Base-by-base conservation (phyloP, 2,113 vertebrate genomes). In the Hydrochoerus hydrochaeris region DNA sequence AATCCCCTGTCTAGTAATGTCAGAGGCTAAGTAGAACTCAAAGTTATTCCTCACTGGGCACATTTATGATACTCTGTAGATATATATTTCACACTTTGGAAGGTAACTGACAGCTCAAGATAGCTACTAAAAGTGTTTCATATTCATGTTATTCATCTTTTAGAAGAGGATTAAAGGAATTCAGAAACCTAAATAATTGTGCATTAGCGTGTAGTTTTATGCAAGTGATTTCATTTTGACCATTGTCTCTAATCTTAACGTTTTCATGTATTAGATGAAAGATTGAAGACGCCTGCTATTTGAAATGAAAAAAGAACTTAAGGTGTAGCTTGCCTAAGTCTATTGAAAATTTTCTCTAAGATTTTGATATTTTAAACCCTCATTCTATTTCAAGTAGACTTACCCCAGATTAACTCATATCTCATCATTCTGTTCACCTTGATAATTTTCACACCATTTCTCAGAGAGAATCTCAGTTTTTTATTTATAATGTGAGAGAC, bases 341-440 rank as follows among this genome's bases (percentile, higher is more conserved):
- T 86, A 17, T 63, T 73, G 63, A 93, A 49, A 95, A 85, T 5
- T 32, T 80, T 80, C 35, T 92, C 52, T 86, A 71, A 90, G 20
- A 7, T 67, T 89, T 86, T 75, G 52, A 84, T 58, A 83, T 84
- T 91, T 58, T 87, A 87, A 49, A 9, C 32, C 19, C 87, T 60
- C 17, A 12, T 96, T 67, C 73, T 93, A 54, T 82, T 95, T 93
- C 63, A 67, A 67, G 58, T 91, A 90, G 32, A 89, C 22, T 65
- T 96, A 30, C 28, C 58, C 28, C 7, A 65, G 19, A 77, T 44
- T 95, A 90, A 85, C 7, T 65, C 60, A 32, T 60, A 73, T 52
- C 10, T 85, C 32, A 28, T 24, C 14, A 26, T 94, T 69, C 3
- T 92, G 14, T 91, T 90, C 5, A n/a, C 30, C 69, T 93, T 83